phyloP scores from a whole-genome alignment of 92 coral and sea anemone genomes.

The Phenganax marumi region DNA sequence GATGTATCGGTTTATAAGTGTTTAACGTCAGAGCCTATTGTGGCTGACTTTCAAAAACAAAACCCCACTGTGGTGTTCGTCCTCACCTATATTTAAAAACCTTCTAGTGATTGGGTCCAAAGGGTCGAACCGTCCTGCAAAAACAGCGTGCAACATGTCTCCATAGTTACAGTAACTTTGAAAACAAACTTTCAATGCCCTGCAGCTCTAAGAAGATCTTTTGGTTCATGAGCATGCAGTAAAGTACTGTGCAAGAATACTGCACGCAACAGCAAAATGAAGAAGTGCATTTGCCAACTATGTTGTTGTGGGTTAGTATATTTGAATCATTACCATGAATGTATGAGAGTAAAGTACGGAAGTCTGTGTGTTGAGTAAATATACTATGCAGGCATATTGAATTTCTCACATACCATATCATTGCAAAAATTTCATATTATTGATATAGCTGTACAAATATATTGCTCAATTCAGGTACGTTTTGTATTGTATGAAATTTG shows the following conservation, averaged over 20 bases:
- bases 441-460: too few relatives aligned
- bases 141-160: background rate
- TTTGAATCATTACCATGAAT: background rate
- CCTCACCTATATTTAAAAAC: too few relatives aligned
- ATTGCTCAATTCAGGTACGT: too few relatives aligned
- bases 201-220: background rate
- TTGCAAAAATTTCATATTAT: too few relatives aligned
- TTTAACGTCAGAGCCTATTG: too few relatives aligned
- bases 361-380: background rate
- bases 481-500: too few relatives aligned
- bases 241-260: constrained; percentile 17
- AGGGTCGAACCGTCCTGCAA: background rate
- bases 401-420: background rate
- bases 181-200: background rate
- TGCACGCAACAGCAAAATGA: constrained; percentile 42
- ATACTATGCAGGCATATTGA: background rate
- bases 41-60: too few relatives aligned
- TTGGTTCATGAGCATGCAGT: constrained; percentile 41
- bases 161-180: constrained; percentile 35
- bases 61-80: too few relatives aligned
- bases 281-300: constrained; percentile 95
- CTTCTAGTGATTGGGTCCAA: too few relatives aligned
- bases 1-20: too few relatives aligned
- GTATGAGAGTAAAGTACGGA: background rate
- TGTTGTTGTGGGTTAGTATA: constrained; percentile 93